A percentile compares a stretch with the other conserved stretches of the same genome.
phyloP scores from a whole-genome alignment of 2,797 vertebrate genomes.

The Anisognathus igniventris region DNA sequence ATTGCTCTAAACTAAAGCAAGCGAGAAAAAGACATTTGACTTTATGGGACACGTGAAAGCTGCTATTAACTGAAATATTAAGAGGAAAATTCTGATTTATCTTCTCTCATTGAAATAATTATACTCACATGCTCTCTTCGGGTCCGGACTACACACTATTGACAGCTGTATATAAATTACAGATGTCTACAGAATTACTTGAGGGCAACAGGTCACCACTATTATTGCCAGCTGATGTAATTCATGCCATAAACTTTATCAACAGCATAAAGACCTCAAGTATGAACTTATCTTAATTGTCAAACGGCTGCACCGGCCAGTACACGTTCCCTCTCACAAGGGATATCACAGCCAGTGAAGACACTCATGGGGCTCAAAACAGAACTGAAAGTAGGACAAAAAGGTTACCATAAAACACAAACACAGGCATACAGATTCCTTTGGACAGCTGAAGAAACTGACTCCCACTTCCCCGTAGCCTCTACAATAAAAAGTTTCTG shows the following conservation, averaged over 20 bases:
- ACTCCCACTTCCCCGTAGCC: not conserved
- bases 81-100: not conserved
- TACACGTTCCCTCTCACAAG: not conserved
- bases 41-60: not conserved
- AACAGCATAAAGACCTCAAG: not conserved
- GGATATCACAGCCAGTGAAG: not conserved
- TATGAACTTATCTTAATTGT: not conserved
- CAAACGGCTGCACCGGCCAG: not conserved
- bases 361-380: accelerated
- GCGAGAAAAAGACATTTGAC: not conserved
- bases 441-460: not conserved
- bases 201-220: not conserved
- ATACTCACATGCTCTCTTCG: not conserved
- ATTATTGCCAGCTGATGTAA: slow-evolving; percentile 32
- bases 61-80: not conserved
- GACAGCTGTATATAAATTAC: slow-evolving; percentile 7
- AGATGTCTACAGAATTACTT: not conserved
- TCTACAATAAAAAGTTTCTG: not conserved
- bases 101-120: not conserved
- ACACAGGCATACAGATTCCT: not conserved
- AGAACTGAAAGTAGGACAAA: not conserved
- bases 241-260: not conserved
- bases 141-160: not conserved
- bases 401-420: not conserved
- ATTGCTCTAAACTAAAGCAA: not conserved